Evolutionary conservation across 2,888 invertebrate genomes (phyloP), one percentile per base, ranked within the genome.

Genomic region (Agelastica alni): DNA sequence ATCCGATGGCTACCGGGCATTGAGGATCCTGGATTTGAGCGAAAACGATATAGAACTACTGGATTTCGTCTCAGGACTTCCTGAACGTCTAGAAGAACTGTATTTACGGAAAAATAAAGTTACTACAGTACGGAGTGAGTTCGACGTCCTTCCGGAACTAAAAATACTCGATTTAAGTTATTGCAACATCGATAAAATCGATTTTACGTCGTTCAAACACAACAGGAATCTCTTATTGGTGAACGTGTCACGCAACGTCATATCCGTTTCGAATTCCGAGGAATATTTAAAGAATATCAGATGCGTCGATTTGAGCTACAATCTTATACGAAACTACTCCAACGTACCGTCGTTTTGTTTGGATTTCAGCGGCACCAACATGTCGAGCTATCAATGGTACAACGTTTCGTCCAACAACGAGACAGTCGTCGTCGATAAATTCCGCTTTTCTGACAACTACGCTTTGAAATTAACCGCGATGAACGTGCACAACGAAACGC

Each of bases 291-390:
- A 56, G 30, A 59, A 56, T 32, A 54, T 59, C n/a, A 22, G 46
- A 30, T 59, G 59, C 22, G 56, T 59, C n/a, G 59, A 59, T 16
- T 44, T 59, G 13, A 59, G 59, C 13, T 32, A 48, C 26, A 59
- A 59, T 18, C 36, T 51, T 5, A 22, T 59, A 14, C 18, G 49
- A 5, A 56, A 51, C 9, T 51, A 53, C 18, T 13, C 46, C 9
- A 59, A 59, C 17, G 46, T 59, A 17, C 59, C 59, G 0, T 53
- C 53, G 6, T 56, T 48, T 12, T 59, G 59, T 14, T 47, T 59
- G 10, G 56, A 59, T 22, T 51, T 59, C 14, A 56, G 56, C 18
- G 43, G 51, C 26, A 59, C 56, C 4, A 26, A 54, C 13, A 47
- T 53, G 39, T 2, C 51, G 16, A 54, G 56, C 12, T 56, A 54